Conservation (phyloP, 2,888 invertebrate genomes). For the Abrostola triplasia region DNA sequence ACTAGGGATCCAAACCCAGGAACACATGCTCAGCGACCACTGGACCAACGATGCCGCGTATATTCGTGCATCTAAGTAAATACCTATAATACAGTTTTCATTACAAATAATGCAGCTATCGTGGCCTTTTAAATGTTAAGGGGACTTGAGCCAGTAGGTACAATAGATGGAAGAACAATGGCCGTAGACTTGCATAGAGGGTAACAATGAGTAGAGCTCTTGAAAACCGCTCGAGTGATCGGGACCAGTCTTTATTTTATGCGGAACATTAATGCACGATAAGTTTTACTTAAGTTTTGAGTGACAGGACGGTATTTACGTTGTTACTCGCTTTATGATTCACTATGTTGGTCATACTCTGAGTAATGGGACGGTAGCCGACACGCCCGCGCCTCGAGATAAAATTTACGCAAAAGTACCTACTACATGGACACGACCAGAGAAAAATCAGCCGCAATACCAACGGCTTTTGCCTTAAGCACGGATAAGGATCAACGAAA, state of each 20-base stretch:
- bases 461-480: too few relatives aligned
- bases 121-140: constrained; percentile 54
- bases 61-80: constrained; percentile 3
- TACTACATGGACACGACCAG: too few relatives aligned
- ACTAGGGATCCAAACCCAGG: too few relatives aligned
- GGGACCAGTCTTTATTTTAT: constrained; percentile 37
- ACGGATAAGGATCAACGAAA: too few relatives aligned
- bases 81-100: constrained; percentile 15
- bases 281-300: constrained; percentile 5
- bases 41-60: neutral
- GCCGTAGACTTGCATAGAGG: constrained; percentile 47
- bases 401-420: too few relatives aligned
- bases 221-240: constrained; percentile 48
- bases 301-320: too few relatives aligned
- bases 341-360: too few relatives aligned
- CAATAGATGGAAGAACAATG: constrained; percentile 58
- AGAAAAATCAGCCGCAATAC: too few relatives aligned
- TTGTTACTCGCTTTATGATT: too few relatives aligned
- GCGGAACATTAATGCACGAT: constrained; percentile 36
- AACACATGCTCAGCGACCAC: too few relatives aligned
- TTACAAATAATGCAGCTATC: constrained; percentile 44
- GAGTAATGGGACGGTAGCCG: too few relatives aligned
- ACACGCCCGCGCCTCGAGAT: too few relatives aligned
- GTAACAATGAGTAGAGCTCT: constrained; percentile 51
- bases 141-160: constrained; percentile 40